Evolutionary conservation across 2,888 invertebrate genomes (phyloP), one percentile per base, ranked within the genome.

Genomic region (Cheilosia impressa): DNA sequence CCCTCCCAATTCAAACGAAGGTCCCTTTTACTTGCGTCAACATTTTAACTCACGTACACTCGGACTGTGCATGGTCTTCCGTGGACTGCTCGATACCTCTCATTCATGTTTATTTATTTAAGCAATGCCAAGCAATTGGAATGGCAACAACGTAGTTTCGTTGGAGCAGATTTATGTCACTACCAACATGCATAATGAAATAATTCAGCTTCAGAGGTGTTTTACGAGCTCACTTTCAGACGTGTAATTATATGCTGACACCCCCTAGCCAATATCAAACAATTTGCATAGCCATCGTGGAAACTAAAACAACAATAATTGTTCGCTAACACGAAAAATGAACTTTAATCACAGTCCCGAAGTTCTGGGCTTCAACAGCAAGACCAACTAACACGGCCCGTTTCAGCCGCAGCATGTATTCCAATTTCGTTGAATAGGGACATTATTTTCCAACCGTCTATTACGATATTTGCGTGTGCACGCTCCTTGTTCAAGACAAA

Each of bases 321-420:
- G 79, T 65, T 63, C 10, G 17, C 65, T 58, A 47, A 68, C 83
- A 84, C 69, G 83, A 79, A 75, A 13, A 68, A 53, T 63, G 19
- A 58, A 63, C 65, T 79, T 75, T 65, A 79, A 73, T 72, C 66
- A 72, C 34, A 57, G 50, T 38, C 34, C 57, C n/a, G 10, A 63
- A 47, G 50, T 65, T 50, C 31, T 27, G 45, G 53, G 10, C 38
- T 34, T 17, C 13, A 10, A n/a, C 57, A 41, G 27, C 31, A 38
- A 4, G 9, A 9, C 9, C 38, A 38, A 38, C 38, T 4, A 38
- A 0, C 38, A 38, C 38, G 10, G 13, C 38, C 13, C 38, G 4
- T 3, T 38, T 38, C 38, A 38, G 38, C 13, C 38, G 38, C 62
- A 43, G 38, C 53, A 31, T 38, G 2, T 38, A 19, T 7, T 0